Percentiles rank a stretch among this genome's conserved stretches.
These are phyloP conservation scores for Bos javanicus DNA, from an alignment of 2,113 vertebrate species.

Conservation along the genomic window DNA sequence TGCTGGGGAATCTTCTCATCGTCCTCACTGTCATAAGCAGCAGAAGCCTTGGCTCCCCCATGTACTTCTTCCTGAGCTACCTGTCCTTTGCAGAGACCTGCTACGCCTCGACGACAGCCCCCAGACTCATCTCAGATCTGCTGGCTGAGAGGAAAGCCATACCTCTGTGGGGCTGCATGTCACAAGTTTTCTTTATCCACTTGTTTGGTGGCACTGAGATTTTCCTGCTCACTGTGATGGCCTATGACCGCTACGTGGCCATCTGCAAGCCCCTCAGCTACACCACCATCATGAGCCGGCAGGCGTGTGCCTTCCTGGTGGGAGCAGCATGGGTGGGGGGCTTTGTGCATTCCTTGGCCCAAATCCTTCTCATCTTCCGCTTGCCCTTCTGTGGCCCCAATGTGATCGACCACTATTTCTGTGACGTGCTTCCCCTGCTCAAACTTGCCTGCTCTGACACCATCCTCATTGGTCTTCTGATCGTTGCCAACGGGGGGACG, in stretches of 20 bases:
- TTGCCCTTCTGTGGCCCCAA: conserved; percentile 70
- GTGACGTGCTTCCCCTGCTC: conserved; percentile 68
- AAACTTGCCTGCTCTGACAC: conserved; percentile 70
- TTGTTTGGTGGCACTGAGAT: conserved; percentile 52
- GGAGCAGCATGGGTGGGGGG: conserved; percentile 28
- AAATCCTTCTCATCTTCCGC: conserved; percentile 44
- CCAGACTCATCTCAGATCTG: conserved; percentile 58
- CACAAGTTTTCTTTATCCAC: conserved; percentile 56
- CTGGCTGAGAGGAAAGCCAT: conserved; percentile 51
- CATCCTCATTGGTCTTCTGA: neutral
- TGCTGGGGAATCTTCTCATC: conserved; percentile 53
- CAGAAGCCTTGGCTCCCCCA: conserved; percentile 49
- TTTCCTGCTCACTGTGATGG: conserved; percentile 58
- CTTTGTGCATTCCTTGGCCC: conserved; percentile 45
- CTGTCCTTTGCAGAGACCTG: conserved; percentile 64
- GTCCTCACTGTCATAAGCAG: conserved; percentile 22
- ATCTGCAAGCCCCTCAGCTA: conserved; percentile 64
- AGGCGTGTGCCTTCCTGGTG: conserved; percentile 14
- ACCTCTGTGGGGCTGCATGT: conserved; percentile 38
- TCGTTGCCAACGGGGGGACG: conserved; percentile 35
- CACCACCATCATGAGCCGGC: conserved; percentile 18
- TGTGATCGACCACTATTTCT: conserved; percentile 74
- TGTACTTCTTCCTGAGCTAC: conserved; percentile 69
- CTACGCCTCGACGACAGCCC: conserved; percentile 51
- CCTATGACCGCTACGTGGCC: conserved; percentile 50